A percentile compares a stretch with the other conserved stretches of the same genome.
phyloP scores from a whole-genome alignment of 2,113 vertebrate genomes.

The Rhizomys pruinosus region DNA sequence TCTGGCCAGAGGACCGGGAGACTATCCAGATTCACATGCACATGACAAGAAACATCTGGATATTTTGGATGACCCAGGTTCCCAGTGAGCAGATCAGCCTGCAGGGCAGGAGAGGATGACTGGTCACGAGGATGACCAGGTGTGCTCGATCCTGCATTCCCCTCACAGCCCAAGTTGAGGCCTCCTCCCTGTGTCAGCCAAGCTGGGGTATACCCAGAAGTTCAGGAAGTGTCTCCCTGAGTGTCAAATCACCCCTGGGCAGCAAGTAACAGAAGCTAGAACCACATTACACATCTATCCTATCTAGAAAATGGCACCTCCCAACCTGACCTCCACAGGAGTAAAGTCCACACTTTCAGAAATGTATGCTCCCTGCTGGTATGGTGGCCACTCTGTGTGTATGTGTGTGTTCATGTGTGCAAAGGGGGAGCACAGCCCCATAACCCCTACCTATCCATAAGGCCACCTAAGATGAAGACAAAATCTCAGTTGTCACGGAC shows the following conservation, averaged over 20 bases:
- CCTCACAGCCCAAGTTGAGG: background rate
- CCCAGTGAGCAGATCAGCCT: background rate
- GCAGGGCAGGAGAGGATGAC: rapidly evolving
- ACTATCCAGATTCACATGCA: background rate
- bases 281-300: background rate
- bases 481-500: background rate
- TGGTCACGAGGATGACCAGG: background rate
- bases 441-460: background rate
- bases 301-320: background rate
- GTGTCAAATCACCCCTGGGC: background rate
- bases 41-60: constrained; percentile 61
- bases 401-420: background rate
- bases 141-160: background rate
- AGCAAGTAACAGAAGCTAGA: background rate
- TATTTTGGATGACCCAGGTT: background rate
- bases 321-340: background rate
- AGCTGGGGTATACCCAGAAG: background rate
- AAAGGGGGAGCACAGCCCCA: background rate
- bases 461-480: background rate
- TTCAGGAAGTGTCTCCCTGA: background rate
- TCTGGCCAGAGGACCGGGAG: background rate
- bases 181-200: background rate
- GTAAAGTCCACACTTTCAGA: background rate
- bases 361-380: background rate
- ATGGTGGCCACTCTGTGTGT: rapidly evolving